These are phyloP conservation scores for Pterophyllum scalare DNA, from an alignment of 2,113 vertebrate species.

Conservation along the genomic window DNA sequence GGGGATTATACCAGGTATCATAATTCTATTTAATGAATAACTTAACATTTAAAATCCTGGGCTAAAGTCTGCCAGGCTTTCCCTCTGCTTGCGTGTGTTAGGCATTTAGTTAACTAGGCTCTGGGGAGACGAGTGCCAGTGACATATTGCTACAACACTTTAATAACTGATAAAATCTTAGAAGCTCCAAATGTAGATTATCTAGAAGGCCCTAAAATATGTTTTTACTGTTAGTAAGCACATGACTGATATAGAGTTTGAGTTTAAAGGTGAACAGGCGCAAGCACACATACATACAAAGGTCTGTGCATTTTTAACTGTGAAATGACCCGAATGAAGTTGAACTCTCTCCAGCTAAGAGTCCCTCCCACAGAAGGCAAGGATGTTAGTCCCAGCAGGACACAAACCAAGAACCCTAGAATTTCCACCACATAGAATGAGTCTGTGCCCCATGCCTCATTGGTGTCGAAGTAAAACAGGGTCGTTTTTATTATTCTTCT, in stretches of 20 bases:
- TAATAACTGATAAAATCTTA: slow-evolving; percentile 55
- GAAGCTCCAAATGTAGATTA: slow-evolving; percentile 35
- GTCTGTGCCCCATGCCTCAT: slow-evolving; percentile 83
- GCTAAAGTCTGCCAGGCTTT: slow-evolving; percentile 50
- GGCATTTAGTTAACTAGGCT: slow-evolving; percentile 61
- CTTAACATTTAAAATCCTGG: slow-evolving; percentile 80
- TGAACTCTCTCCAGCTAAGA: slow-evolving; percentile 93
- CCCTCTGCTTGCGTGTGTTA: slow-evolving; percentile 33
- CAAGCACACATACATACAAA: slow-evolving; percentile 3
- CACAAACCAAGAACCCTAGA: slow-evolving; percentile 89
- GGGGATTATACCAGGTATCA: slow-evolving; percentile 64
- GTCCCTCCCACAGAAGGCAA: slow-evolving; percentile 92
- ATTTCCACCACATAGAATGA: slow-evolving; percentile 86
- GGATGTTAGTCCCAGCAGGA: slow-evolving; percentile 91
- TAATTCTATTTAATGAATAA: slow-evolving; percentile 82
- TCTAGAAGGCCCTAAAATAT: slow-evolving; percentile 18
- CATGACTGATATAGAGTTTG: slow-evolving; percentile 16
- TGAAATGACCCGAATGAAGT: slow-evolving; percentile 70
- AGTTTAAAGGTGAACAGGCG: slow-evolving; percentile 28
- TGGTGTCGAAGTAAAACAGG: slow-evolving; percentile 70
- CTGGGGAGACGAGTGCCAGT: slow-evolving; percentile 45
- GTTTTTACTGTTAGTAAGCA: slow-evolving; percentile 31
- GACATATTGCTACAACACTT: slow-evolving; percentile 61
- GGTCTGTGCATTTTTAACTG: slow-evolving; percentile 11
- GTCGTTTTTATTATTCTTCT: slow-evolving; percentile 84